These are phyloP conservation scores for Antheraea pernyi DNA, from an alignment of 1,140 invertebrate species.

Conservation along the genomic window DNA sequence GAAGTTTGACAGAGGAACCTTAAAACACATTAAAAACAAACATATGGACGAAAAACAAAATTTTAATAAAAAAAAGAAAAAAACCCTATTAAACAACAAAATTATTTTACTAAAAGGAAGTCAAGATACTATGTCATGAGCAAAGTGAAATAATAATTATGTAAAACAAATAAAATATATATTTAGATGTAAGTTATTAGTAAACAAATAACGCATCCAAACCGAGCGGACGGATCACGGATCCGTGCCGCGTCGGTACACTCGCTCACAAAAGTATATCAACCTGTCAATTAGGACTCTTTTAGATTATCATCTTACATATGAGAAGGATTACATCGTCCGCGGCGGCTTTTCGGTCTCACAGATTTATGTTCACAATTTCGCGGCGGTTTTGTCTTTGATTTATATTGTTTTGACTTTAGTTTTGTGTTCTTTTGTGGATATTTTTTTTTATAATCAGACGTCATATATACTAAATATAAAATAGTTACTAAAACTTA, in stretches of 20 bases:
- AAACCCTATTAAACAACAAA: no score
- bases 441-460: not conserved
- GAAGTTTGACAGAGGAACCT: no score
- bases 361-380: conserved; percentile 22
- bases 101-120: no score
- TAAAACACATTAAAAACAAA: no score
- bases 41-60: no score
- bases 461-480: not conserved
- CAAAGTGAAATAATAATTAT: no score
- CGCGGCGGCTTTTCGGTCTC: conserved; percentile 9
- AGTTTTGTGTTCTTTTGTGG: not conserved
- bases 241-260: conserved; percentile 22
- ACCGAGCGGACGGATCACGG: not conserved
- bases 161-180: no score
- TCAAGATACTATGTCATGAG: no score
- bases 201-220: conserved; percentile 17
- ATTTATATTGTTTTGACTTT: conserved; percentile 7
- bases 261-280: conserved; percentile 41
- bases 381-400: conserved; percentile 11
- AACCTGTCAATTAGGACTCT: conserved; percentile 46
- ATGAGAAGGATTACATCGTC: conserved; percentile 4
- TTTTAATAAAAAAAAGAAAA: no score
- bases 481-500: no score
- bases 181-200: no score
- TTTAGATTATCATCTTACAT: conserved; percentile 37